Evolutionary conservation across 2,797 vertebrate species (phyloP).

Genomic region (Eleutherodactylus coqui): DNA sequence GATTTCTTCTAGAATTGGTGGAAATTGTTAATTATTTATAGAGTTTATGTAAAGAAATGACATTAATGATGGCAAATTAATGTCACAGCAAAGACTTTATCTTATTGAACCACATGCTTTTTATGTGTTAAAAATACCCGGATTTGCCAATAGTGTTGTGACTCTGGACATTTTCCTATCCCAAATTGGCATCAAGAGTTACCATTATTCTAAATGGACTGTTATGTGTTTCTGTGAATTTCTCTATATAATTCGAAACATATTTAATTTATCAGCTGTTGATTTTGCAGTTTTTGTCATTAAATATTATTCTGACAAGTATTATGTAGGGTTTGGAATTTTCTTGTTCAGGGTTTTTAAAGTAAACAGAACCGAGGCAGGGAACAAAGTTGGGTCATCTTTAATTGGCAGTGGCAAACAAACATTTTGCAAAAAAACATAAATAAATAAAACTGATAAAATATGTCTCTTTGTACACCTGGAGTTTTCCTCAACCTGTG

Average conservation of each 20-base stretch:
- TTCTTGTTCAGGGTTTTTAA: neutral
- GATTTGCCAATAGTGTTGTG: neutral
- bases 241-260: neutral
- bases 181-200: neutral
- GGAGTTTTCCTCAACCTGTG: neutral
- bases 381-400: neutral
- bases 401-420: neutral
- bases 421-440: neutral
- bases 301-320: too few relatives aligned
- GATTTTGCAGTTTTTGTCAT: neutral
- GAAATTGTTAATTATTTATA: constrained; percentile 11
- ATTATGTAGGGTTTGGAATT: too few relatives aligned
- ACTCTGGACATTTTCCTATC: neutral
- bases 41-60: neutral
- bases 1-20: neutral
- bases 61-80: neutral
- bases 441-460: neutral
- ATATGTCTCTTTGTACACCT: neutral
- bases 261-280: neutral
- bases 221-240: neutral
- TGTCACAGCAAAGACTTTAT: constrained; percentile 1
- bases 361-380: neutral
- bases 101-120: neutral
- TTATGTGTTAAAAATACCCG: neutral
- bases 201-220: too few relatives aligned